Base-by-base conservation (phyloP, 2,888 invertebrate genomes). In the Maniola hyperantus region DNA sequence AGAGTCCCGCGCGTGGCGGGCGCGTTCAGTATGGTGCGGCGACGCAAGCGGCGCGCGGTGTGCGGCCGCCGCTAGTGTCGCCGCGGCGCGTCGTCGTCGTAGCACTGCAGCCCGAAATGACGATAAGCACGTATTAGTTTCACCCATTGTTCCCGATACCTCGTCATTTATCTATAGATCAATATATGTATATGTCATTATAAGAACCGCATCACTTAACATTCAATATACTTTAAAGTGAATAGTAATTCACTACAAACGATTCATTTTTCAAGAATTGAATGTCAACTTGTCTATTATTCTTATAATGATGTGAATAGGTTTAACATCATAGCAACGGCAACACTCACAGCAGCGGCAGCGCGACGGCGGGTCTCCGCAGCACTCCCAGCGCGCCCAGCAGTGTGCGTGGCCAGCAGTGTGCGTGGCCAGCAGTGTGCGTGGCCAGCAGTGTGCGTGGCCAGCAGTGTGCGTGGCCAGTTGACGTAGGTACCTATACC, bases 11-110 rank as follows among this genome's bases (percentile, higher is more conserved):
- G 65, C 1, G 5, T 15, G 5, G 33, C 11, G 36, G 5, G 8
- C 46, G 8, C 48, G 34, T 5, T 13, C 61, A 13, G 50, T 26
- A 46, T 65, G 50, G 48, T 15, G 53, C 46, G 64, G 50, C 66
- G 50, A 48, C 15, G 53, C 42, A 64, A 8, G 65, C 36, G 61
- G 65, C 68, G 58, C 63, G 68, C 57, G 58, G 53, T 20, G 58
- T 44, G 64, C 44, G 65, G 64, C 64, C 55, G 20, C 48, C 82
- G 87, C 83, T 88, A 88, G 81, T 85, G 75, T 61, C 26, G n/a
- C n/a, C n/a, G 26, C 26, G 77, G 77, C 68, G 81, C 81, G 71
- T 86, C 88, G 64, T 87, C 88, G 78, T 89, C 88, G 81, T 87
- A 89, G 75, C 89, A 87, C 78, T 82, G 72, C 71, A 84, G 65